Evolutionary conservation across 1,140 invertebrate species (phyloP), one percentile per base, ranked within the genome.

Genomic region (Goniozus legneri): DNA sequence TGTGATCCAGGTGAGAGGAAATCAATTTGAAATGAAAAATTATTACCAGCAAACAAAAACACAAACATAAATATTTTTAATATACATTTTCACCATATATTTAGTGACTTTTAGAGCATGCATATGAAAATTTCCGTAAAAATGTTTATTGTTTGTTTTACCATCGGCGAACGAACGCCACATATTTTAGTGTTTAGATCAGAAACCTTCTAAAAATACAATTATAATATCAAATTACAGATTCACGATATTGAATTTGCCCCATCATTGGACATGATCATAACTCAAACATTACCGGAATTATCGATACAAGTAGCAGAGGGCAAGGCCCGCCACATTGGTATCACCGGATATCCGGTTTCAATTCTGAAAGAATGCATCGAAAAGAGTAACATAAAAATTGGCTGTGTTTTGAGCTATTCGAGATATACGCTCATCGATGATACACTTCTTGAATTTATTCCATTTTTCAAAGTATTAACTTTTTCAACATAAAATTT

Each of bases 201-300:
- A n/a, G n/a, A n/a, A n/a, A n/a, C n/a, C n/a, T n/a, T n/a, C n/a
- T n/a, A n/a, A n/a, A n/a, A n/a, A n/a, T n/a, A n/a, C n/a, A n/a
- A n/a, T n/a, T n/a, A n/a, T n/a, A n/a, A n/a, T n/a, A n/a, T n/a
- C n/a, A n/a, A n/a, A 31, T 37, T 43, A 7, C 8, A 96, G 89
- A 81, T 95, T 21, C 93, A 97, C 62, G 94, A 97, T 64, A 78
- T 92, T 36, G 93, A 96, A 65, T 97, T 95, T 72, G 88, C 88
- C 2, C 80, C 84, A n/a, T 82, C 80, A 47, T 64, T 86, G 2
- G 84, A 92, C 21, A 76, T 89, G 21, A 79, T 97, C 6, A 54
- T 95, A 2, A 87, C 89, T 21, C 90, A 96, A 78, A 94, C 92
- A 0, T 62, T 97, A 24, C 92, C 92, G 18, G 83, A 85, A 8